Base-by-base conservation (phyloP, 2,888 invertebrate species). In the Nomada lathburiana region DNA sequence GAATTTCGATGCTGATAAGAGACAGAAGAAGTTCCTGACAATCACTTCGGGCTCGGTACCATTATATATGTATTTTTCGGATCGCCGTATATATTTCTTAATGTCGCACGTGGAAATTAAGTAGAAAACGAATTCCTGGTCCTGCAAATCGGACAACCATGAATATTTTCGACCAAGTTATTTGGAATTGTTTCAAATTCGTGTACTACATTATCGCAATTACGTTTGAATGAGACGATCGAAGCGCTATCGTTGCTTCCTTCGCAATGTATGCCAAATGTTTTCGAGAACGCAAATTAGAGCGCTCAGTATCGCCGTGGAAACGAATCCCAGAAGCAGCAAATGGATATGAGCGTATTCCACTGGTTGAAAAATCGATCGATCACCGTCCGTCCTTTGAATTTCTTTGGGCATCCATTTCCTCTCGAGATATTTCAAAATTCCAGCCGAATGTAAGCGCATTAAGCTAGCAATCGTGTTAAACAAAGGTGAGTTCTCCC, bases 401-500 rank as follows among this genome's bases (percentile, higher is more conserved):
- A 76, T 71, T 77, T 87, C 76, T 55, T 81, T 76, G 53, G 86
- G 72, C 44, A 94, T 90, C 94, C 94, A 94, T 80, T 93, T 93
- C 13, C 89, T 85, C 85, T 94, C 93, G 16, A 94, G 88, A 80
- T 94, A 91, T 20, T 91, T 88, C n/a, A 94, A 75, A 52, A 94
- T 92, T 4, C 94, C 94, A 2, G 92, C 87, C 29, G 93, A 93
- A 71, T 88, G 91, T 47, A 94, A 88, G 73, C 90, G 92, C 74
- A 92, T 85, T 69, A 94, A 84, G 67, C 94, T 94, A 81, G 73
- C 4, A 3, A 76, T 0, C 47, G 47, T 47, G 47, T 13, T 47
- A 47, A 47, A 11, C 10, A 47, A 47, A 47, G 16, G 16, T 47
- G 13, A 47, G 47, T 36, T 7, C 36, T 36, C 36, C 36, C 36